Evolutionary conservation across 37 sponge, comb jelly and placozoan genomes (phyloP).

Genomic region (Trichoplax adhaerens): DNA sequence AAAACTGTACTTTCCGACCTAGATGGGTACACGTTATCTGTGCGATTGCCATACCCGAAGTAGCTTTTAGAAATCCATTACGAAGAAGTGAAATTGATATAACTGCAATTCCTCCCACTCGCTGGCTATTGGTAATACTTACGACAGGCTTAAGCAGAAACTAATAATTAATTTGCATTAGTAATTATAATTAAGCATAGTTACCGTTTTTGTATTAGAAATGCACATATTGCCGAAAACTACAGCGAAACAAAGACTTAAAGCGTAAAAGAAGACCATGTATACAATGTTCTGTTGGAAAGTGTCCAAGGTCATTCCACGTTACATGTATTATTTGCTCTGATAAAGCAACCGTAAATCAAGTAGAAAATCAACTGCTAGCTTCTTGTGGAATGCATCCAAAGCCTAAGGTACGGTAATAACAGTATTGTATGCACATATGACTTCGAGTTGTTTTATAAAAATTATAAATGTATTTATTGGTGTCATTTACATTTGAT

Average conservation of each 20-base stretch:
- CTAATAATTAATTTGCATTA: too few relatives aligned
- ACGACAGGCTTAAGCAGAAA: too few relatives aligned
- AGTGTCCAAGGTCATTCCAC: constrained; percentile 58
- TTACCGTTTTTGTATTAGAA: constrained; percentile 1
- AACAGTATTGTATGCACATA: too few relatives aligned
- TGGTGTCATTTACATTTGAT: too few relatives aligned
- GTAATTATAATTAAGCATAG: too few relatives aligned
- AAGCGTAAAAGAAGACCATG: constrained; percentile 1
- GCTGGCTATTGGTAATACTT: constrained; percentile 21
- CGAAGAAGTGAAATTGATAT: constrained; percentile 37
- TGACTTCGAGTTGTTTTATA: too few relatives aligned
- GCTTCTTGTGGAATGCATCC: too few relatives aligned
- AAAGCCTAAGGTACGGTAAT: too few relatives aligned
- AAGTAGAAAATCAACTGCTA: too few relatives aligned
- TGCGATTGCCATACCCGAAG: constrained; percentile 72
- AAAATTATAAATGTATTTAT: too few relatives aligned
- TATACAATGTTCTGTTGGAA: constrained; percentile 34
- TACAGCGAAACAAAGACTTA: too few relatives aligned
- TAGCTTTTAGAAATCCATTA: constrained; percentile 28
- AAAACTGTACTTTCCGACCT: not conserved
- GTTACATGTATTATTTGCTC: constrained; percentile 59
- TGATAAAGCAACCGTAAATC: too few relatives aligned
- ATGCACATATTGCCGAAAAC: constrained; percentile 10
- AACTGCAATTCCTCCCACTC: constrained; percentile 14
- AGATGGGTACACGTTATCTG: constrained; percentile 75